These are phyloP conservation scores for Myotis pilosus DNA, from an alignment of 2,797 vertebrate genomes.

Conservation along the genomic window DNA sequence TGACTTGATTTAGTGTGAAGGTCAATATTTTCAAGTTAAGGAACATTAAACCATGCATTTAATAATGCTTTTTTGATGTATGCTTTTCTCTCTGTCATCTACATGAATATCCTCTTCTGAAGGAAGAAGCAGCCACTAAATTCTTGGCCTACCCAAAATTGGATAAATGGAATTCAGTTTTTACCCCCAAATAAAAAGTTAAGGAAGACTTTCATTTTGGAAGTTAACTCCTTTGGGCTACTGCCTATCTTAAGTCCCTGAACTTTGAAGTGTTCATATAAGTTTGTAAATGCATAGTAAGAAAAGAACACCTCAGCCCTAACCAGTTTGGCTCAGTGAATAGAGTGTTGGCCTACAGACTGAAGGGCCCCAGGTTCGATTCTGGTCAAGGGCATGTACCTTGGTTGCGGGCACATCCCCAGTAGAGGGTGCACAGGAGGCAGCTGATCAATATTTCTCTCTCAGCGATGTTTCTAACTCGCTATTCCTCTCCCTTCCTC, in stretches of 20 bases:
- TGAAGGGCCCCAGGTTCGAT: no score
- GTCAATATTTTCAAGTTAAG: background rate
- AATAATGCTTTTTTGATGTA: background rate
- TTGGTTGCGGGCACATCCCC: no score
- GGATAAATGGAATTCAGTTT: background rate
- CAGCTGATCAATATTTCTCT: no score
- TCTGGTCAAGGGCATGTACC: no score
- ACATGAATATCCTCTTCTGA: background rate
- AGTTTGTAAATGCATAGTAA: background rate
- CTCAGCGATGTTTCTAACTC: no score
- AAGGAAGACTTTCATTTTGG: background rate
- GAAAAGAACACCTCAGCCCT: background rate
- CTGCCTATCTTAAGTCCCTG: no score
- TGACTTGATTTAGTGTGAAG: background rate
- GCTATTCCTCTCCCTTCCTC: no score
- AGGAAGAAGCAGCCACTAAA: background rate
- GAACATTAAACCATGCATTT: background rate
- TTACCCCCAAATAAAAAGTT: background rate
- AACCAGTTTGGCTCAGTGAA: no score
- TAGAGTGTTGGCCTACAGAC: no score
- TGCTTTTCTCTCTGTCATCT: background rate
- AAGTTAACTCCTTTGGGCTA: background rate
- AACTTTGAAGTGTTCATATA: no score
- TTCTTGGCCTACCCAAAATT: background rate
- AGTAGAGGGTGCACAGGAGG: accelerated